Percentiles rank a stretch among this genome's conserved stretches.
Evolutionary conservation across 1,140 invertebrate species (phyloP).

Genomic region (Dinoponera quadriceps): DNA sequence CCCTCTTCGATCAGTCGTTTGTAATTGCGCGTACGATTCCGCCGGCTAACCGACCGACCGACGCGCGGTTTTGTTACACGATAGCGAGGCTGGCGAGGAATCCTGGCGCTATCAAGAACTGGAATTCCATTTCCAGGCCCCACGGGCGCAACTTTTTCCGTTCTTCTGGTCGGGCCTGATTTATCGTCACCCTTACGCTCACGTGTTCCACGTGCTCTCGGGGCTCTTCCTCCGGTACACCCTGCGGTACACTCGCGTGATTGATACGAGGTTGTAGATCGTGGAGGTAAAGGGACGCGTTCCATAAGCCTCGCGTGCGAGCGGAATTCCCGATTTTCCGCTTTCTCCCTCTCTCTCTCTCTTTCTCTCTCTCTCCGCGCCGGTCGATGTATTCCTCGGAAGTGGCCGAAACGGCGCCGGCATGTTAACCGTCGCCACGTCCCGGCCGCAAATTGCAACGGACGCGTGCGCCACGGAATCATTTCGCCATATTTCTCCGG

Average conservation of each 20-base stretch:
- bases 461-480: conserved; percentile 11
- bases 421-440: conserved; percentile 48
- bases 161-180: conserved; percentile 69
- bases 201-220: conserved; percentile 51
- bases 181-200: conserved; percentile 72
- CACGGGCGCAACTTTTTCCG: conserved; percentile 71
- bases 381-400: conserved; percentile 28
- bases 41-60: neutral
- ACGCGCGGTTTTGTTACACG: conserved; percentile 48
- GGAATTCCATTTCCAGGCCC: conserved; percentile 66
- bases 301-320: conserved; percentile 73
- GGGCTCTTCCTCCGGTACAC: conserved; percentile 40
- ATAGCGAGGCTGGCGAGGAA: conserved; percentile 50
- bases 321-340: conserved; percentile 75
- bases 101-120: conserved; percentile 52
- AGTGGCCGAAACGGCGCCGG: conserved; percentile 43
- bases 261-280: conserved; percentile 73
- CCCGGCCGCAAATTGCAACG: conserved; percentile 36
- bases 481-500: conserved; percentile 10
- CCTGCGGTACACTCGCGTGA: conserved; percentile 65
- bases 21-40: conserved; percentile 53
- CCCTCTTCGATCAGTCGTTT: conserved; percentile 31
- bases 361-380: conserved; percentile 11
- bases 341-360: no score
- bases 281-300: conserved; percentile 60